phyloP scores from a whole-genome alignment of 2,113 vertebrate species.

The Chionodraco myersi region DNA sequence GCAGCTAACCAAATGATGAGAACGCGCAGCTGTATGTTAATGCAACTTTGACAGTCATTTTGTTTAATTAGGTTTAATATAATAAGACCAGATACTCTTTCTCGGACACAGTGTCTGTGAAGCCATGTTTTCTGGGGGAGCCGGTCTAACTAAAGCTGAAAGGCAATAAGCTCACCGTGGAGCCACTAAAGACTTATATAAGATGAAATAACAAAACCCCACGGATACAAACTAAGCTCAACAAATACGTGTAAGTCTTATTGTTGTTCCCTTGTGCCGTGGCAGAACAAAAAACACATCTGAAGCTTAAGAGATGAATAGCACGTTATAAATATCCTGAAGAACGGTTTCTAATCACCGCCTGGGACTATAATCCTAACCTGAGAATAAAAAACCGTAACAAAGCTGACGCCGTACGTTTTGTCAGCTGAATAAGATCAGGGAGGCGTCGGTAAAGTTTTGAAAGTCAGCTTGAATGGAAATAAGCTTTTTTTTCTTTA shows the following conservation, averaged over 20 bases:
- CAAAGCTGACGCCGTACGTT: conserved; percentile 14
- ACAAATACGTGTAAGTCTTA: conserved; percentile 21
- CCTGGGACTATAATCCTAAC: conserved; percentile 23
- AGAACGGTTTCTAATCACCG: conserved; percentile 33
- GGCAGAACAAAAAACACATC: conserved; percentile 35
- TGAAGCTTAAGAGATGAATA: conserved; percentile 41
- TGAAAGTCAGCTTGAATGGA: conserved; percentile 38
- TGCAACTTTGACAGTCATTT: conserved; percentile 26
- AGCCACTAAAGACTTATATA: conserved; percentile 16
- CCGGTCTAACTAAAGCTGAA: neutral
- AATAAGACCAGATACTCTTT: conserved; percentile 5
- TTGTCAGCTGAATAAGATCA: conserved; percentile 31
- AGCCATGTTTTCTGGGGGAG: conserved; percentile 3
- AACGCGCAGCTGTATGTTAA: too few relatives aligned
- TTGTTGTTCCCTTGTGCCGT: conserved; percentile 40
- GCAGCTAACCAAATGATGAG: too few relatives aligned
- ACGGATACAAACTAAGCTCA: conserved; percentile 22
- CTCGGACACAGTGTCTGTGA: neutral
- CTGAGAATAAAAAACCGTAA: neutral
- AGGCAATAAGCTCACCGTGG: neutral
- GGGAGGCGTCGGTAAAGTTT: conserved; percentile 16
- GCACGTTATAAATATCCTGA: conserved; percentile 20
- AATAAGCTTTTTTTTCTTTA: conserved; percentile 5
- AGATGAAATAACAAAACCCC: neutral
- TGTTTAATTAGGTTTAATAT: conserved; percentile 21